Base-by-base conservation (phyloP, 1,140 invertebrate species). In the Trichogramma pretiosum region DNA sequence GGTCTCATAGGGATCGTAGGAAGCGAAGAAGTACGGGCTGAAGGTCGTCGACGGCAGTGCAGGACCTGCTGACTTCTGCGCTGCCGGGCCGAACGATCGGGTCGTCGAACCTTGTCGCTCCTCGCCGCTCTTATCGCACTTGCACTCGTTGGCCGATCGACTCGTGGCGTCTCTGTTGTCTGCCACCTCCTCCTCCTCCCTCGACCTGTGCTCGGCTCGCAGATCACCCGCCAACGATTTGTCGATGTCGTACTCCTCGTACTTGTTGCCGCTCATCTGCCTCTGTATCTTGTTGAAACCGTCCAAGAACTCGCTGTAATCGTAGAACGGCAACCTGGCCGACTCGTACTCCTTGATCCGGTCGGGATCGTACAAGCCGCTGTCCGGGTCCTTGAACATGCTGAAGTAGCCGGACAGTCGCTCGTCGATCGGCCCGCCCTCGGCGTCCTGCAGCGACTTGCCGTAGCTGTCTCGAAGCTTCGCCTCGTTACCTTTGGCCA, bases 371-470 rank as follows among this genome's bases (percentile, higher is more conserved):
- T 55, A 62, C 0, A 58, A 22, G 23, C 56, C 58, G 10, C 55
- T 55, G 8, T 54, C 22, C 1, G 55, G 46, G 37, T 53, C 48
- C 43, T 53, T 57, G 23, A 59, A 65, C 54, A 56, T 60, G 0
- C 49, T 48, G 28, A 60, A 59, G 34, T 64, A 64, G 42, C 58
- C 58, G 5, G 60, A 57, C 7, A 64, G 50, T 13, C 56, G 59
- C 1, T 57, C 60, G 53, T 66, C 64, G 4, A 58, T 38, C 32
- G 43, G 35, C 0, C 55, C 59, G 16, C 34, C 37, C 5, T 34
- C n/a, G 1, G 49, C 51, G 18, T 57, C 53, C 17, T 60, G 56
- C 2, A 62, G 37, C 19, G 53, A 60, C 11, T 60, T 40, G 0
- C 60, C 60, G 18, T 62, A 62, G 34, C 60, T 62, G 21, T 62